A percentile compares a stretch with the other conserved stretches of the same genome.
phyloP scores from a whole-genome alignment of 2,888 invertebrate genomes.

The Lithosia quadra region DNA sequence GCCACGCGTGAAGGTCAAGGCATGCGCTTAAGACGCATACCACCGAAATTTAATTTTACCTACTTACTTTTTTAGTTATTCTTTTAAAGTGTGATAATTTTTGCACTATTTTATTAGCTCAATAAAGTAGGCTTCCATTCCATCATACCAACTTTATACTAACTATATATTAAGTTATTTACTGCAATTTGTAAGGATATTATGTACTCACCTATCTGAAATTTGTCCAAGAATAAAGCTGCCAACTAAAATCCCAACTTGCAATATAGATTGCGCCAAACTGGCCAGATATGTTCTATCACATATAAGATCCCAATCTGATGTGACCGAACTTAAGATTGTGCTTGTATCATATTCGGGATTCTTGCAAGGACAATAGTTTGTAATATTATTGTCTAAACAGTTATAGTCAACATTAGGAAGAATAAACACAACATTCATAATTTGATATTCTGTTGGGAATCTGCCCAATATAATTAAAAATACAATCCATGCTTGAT shows the following conservation, averaged over 20 bases:
- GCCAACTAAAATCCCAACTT: constrained; percentile 86
- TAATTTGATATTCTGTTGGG: constrained; percentile 86
- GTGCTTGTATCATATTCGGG: constrained; percentile 85
- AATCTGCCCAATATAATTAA: constrained; percentile 82
- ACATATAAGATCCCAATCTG: constrained; percentile 88
- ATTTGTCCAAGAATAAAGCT: constrained; percentile 85
- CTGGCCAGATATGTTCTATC: constrained; percentile 84
- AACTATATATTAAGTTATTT: not conserved
- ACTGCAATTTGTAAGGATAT: not conserved
- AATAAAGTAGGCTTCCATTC: no score
- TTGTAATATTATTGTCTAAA: constrained; percentile 72
- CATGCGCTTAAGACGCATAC: no score
- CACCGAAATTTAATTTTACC: no score
- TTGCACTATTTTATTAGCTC: no score
- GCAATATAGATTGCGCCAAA: constrained; percentile 85
- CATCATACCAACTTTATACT: not conserved
- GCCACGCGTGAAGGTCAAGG: no score
- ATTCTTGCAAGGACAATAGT: constrained; percentile 74
- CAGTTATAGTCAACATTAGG: constrained; percentile 84
- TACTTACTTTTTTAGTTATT: no score
- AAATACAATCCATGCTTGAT: constrained; percentile 84
- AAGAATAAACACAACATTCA: constrained; percentile 86
- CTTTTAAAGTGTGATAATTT: no score
- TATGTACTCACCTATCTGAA: constrained; percentile 75
- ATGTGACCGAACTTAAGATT: constrained; percentile 86